Conservation (phyloP, 1,140 invertebrate genomes). For the Drosophila baimaii region DNA sequence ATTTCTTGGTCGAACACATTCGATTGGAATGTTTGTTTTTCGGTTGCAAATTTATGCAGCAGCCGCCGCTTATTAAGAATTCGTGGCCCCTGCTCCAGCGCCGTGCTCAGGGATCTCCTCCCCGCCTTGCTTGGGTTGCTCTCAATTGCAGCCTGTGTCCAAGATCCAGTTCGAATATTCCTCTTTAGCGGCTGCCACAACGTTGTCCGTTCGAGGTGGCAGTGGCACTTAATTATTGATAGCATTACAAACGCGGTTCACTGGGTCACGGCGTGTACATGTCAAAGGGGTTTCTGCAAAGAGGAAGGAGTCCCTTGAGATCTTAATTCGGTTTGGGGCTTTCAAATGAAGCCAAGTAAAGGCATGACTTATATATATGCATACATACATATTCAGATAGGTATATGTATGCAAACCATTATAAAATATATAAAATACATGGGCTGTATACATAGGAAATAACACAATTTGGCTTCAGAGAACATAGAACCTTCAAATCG, state of each 20-base stretch:
- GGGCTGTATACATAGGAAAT: background rate
- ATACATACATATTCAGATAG: too few species aligned
- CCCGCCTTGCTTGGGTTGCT: background rate
- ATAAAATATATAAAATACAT: background rate
- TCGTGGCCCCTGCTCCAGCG: conserved; percentile 41
- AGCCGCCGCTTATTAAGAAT: conserved; percentile 77
- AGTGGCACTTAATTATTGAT: conserved; percentile 82
- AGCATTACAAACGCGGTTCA: conserved; percentile 78
- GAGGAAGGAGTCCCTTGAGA: conserved; percentile 22
- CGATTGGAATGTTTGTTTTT: conserved; percentile 52
- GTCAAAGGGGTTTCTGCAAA: conserved; percentile 23
- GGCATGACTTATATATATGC: background rate
- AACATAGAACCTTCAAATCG: background rate
- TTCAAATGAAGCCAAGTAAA: background rate
- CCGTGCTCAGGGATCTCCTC: conserved; percentile 1
- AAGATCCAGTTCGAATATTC: conserved; percentile 11
- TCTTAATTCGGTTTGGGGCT: conserved; percentile 38
- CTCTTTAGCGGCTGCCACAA: conserved; percentile 23
- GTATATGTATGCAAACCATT: background rate
- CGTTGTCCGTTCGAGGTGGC: conserved; percentile 65
- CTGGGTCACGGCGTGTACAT: conserved; percentile 64
- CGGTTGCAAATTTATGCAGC: conserved; percentile 75
- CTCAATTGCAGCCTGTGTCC: background rate
- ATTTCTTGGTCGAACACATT: conserved; percentile 13
- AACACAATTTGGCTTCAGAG: background rate